A percentile compares a stretch with the other conserved stretches of the same genome.
phyloP scores from a whole-genome alignment of 2,888 invertebrate genomes.

The Diadegma fenestrale region DNA sequence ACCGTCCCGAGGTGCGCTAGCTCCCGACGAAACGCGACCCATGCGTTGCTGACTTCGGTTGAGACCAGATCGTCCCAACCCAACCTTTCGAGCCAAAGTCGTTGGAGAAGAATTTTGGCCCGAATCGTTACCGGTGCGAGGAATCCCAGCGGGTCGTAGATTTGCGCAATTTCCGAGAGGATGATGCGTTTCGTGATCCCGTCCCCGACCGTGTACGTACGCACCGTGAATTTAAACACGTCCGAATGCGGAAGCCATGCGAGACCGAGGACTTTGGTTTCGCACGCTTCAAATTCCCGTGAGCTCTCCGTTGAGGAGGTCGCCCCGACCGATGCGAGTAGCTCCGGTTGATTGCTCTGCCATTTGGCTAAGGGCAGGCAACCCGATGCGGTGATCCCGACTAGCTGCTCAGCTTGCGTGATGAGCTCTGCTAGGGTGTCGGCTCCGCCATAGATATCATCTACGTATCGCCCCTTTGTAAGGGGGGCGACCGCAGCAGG shows the following conservation, averaged over 20 bases:
- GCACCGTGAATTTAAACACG: neutral
- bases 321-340: neutral
- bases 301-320: conserved; percentile 16
- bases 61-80: conserved; percentile 7
- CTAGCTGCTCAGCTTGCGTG: neutral
- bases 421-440: conserved; percentile 17
- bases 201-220: rapidly evolving
- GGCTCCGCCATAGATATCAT: conserved; percentile 62
- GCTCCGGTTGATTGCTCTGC: conserved; percentile 4
- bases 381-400: conserved; percentile 43
- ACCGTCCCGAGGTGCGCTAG: no score
- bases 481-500: conserved; percentile 34
- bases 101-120: no score
- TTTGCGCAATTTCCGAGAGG: neutral
- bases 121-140: no score
- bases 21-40: no score
- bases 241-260: neutral
- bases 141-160: conserved; percentile 7
- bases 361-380: conserved; percentile 56
- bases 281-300: conserved; percentile 25
- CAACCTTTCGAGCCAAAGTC: neutral
- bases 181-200: neutral
- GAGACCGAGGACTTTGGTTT: neutral
- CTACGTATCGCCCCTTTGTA: conserved; percentile 59
- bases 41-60: no score